Evolutionary conservation across 2,888 invertebrate species (phyloP).

Genomic region (Cartodere bifasciata): DNA sequence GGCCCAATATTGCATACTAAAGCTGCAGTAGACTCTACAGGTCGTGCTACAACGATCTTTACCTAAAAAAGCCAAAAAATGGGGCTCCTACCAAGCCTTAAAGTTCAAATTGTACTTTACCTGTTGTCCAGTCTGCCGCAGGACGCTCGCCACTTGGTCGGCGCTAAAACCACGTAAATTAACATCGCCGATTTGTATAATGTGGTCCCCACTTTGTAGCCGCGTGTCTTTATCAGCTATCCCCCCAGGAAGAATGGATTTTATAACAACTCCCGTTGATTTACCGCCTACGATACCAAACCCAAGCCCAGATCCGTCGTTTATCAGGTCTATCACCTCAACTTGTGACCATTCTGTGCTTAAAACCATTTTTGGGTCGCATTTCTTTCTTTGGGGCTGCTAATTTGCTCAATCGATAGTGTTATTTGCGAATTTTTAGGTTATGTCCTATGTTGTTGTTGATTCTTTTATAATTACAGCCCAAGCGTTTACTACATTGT

Average conservation of each 20-base stretch:
- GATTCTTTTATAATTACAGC: no score
- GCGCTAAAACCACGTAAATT: slow-evolving; percentile 93
- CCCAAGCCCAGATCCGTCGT: slow-evolving; percentile 95
- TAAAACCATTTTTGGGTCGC: slow-evolving; percentile 34
- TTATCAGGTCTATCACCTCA: slow-evolving; percentile 94
- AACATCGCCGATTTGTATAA: slow-evolving; percentile 89
- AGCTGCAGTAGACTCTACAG: slow-evolving; percentile 69
- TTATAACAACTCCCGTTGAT: slow-evolving; percentile 97
- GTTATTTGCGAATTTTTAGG: no score
- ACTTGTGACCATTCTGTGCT: slow-evolving; percentile 99
- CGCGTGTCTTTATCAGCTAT: slow-evolving; percentile 93
- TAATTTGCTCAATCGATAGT: no score
- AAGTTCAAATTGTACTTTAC: no score
- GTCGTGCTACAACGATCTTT: slow-evolving; percentile 85
- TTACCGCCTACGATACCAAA: slow-evolving; percentile 97
- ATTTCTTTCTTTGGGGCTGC: no score
- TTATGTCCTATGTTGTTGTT: no score
- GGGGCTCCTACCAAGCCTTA: neutral
- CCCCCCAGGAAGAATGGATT: slow-evolving; percentile 93
- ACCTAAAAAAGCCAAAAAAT: slow-evolving; percentile 36
- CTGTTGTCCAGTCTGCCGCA: slow-evolving; percentile 50
- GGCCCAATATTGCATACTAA: slow-evolving; percentile 55
- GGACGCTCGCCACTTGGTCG: slow-evolving; percentile 82
- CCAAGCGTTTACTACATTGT: no score
- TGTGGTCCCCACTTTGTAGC: slow-evolving; percentile 94